Percentiles rank a stretch among this genome's conserved stretches.
These are phyloP conservation scores for Lepus europaeus DNA, from an alignment of 2,113 vertebrate genomes.

Conservation along the genomic window DNA sequence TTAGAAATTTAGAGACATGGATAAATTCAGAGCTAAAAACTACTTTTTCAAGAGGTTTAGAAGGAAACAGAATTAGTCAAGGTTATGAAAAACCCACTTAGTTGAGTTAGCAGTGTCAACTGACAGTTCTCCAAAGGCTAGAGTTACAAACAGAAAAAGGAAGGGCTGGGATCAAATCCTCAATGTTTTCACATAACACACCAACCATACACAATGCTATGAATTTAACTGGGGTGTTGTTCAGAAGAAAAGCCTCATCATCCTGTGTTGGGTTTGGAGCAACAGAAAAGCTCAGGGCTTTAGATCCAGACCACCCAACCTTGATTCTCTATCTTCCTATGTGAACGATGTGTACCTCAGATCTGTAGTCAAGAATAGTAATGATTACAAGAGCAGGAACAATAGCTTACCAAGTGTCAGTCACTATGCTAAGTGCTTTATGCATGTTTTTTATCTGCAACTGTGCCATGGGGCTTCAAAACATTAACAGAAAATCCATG, in stretches of 20 bases:
- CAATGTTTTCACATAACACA: constrained; percentile 20
- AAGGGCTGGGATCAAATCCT: neutral
- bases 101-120: neutral
- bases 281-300: neutral
- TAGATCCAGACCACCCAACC: neutral
- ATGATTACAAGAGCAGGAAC: neutral
- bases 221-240: neutral
- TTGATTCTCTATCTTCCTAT: neutral
- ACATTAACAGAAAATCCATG: too few species aligned
- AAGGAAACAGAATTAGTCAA: constrained; percentile 7
- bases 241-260: neutral
- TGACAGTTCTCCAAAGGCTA: neutral
- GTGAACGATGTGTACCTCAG: neutral
- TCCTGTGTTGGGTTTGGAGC: neutral
- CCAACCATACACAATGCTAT: neutral
- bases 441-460: neutral
- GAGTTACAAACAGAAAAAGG: neutral
- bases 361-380: neutral
- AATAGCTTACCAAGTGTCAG: neutral
- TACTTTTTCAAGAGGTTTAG: neutral
- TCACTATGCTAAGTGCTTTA: neutral
- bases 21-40: constrained; percentile 26
- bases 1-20: neutral
- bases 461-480: too few species aligned
- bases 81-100: neutral